A percentile compares a stretch with the other conserved stretches of the same genome.
Conservation (phyloP, 2,888 invertebrate genomes). For the Elmis aenea region DNA sequence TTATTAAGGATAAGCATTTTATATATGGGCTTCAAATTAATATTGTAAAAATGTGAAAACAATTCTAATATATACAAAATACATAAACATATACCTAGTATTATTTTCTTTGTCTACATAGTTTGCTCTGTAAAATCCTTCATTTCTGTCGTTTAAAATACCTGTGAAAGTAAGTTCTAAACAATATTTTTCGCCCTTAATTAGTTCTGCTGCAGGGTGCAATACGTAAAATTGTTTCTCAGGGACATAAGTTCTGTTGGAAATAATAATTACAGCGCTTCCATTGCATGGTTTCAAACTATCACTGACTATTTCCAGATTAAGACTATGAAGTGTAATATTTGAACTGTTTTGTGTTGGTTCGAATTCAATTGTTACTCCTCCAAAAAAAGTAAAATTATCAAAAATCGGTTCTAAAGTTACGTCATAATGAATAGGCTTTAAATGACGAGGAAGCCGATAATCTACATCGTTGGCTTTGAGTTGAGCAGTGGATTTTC, state of each 20-base stretch:
- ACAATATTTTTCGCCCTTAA: neutral
- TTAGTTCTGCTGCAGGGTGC: too few species aligned
- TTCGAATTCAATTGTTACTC: slow-evolving; percentile 8
- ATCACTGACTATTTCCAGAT: neutral
- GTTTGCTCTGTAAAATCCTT: slow-evolving; percentile 48
- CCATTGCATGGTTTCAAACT: neutral
- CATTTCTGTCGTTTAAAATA: slow-evolving; percentile 35
- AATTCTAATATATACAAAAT: neutral
- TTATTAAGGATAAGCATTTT: too few species aligned
- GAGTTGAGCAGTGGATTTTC: neutral
- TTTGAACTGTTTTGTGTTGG: slow-evolving; percentile 3
- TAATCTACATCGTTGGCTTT: slow-evolving; percentile 7
- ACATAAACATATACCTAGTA: slow-evolving; percentile 7
- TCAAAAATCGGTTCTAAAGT: slow-evolving; percentile 11
- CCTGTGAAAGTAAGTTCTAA: slow-evolving; percentile 23
- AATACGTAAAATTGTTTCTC: slow-evolving; percentile 5
- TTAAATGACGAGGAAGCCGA: slow-evolving; percentile 10
- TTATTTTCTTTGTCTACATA: slow-evolving; percentile 35
- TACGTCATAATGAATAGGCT: slow-evolving; percentile 9
- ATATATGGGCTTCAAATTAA: too few species aligned
- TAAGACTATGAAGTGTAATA: slow-evolving; percentile 13
- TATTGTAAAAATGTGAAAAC: neutral
- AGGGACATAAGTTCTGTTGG: neutral
- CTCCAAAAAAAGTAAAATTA: slow-evolving; percentile 12
- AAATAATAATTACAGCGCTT: neutral